A percentile compares a stretch with the other conserved stretches of the same genome.
phyloP scores from a whole-genome alignment of 2,888 invertebrate species.

The Sphinx pinastri region DNA sequence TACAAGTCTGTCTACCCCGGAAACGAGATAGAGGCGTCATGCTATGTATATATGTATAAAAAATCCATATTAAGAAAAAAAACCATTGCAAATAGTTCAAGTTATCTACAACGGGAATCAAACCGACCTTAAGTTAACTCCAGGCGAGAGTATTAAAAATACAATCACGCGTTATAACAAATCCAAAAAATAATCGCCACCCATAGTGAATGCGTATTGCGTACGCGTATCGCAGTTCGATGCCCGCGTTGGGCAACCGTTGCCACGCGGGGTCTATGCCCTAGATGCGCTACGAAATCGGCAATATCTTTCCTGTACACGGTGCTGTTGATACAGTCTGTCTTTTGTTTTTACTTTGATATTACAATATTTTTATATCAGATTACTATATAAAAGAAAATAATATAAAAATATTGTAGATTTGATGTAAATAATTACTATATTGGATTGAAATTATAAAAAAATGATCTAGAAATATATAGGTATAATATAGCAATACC shows the following conservation, averaged over 20 bases:
- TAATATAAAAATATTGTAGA: no score
- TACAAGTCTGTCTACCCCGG: no score
- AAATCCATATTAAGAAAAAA: no score
- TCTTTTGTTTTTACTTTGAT: background rate
- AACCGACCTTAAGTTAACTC: background rate
- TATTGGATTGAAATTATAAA: no score
- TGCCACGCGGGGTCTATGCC: slow-evolving; percentile 13
- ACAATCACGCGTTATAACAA: slow-evolving; percentile 3
- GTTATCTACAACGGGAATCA: background rate
- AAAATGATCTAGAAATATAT: no score
- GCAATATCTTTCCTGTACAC: background rate
- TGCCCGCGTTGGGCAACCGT: slow-evolving; percentile 12
- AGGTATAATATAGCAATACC: no score
- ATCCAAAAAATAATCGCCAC: background rate
- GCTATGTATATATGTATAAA: no score
- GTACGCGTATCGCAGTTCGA: slow-evolving; percentile 1
- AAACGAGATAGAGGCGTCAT: no score
- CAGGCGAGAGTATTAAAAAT: background rate
- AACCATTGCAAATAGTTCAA: no score
- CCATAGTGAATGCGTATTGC: background rate
- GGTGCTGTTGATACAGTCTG: background rate
- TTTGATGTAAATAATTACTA: no score
- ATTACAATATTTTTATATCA: background rate
- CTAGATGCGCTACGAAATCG: background rate
- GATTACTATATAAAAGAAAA: no score